These are phyloP conservation scores for Pristionchus mayeri DNA, from an alignment of 2,888 invertebrate species.

Conservation along the genomic window DNA sequence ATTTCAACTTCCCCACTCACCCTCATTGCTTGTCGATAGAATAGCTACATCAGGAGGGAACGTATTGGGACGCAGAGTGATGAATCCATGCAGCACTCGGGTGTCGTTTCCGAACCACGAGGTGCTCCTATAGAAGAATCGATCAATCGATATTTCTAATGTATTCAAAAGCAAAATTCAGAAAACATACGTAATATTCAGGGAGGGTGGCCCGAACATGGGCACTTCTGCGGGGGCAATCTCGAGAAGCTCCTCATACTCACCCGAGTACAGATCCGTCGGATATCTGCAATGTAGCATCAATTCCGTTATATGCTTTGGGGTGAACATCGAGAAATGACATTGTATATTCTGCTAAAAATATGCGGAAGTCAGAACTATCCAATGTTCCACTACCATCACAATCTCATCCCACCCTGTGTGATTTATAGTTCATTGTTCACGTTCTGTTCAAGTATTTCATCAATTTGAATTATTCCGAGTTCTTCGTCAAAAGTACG, in stretches of 20 bases:
- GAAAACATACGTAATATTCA: constrained; percentile 73
- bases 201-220: constrained; percentile 76
- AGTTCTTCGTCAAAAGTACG: not conserved
- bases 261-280: constrained; percentile 69
- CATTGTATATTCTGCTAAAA: no score
- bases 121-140: constrained; percentile 60
- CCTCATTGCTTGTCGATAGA: constrained; percentile 74
- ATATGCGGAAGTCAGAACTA: no score
- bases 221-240: constrained; percentile 74
- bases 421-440: no score
- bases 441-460: no score
- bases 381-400: no score
- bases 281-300: constrained; percentile 71
- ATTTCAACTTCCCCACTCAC: no score
- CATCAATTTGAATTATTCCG: not conserved
- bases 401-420: no score
- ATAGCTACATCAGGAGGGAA: constrained; percentile 75
- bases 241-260: constrained; percentile 74
- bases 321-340: no score
- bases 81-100: constrained; percentile 72
- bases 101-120: constrained; percentile 71
- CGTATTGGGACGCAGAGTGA: constrained; percentile 74
- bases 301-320: no score
- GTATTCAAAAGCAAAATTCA: not conserved
- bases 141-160: not conserved